phyloP scores from a whole-genome alignment of 2,113 vertebrate genomes.

The Rhinopomastus cyanomelas region DNA sequence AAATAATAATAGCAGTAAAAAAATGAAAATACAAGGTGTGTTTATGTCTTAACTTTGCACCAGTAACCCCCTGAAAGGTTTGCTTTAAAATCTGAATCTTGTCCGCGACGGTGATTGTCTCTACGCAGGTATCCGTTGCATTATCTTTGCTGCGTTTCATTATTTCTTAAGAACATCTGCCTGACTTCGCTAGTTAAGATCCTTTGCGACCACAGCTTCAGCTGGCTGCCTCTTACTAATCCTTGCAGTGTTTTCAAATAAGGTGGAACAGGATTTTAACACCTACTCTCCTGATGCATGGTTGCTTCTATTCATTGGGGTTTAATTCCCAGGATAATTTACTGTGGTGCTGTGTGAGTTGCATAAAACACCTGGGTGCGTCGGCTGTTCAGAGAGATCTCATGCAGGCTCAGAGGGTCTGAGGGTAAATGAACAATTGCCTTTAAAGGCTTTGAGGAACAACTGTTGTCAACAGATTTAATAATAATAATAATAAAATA shows the following conservation, averaged over 20 bases:
- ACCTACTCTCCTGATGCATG: constrained; percentile 15
- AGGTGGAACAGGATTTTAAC: constrained; percentile 17
- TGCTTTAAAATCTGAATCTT: background rate
- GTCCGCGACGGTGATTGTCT: background rate
- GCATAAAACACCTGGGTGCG: background rate
- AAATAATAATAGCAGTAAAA: background rate
- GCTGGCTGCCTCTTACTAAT: background rate
- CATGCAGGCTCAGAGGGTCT: background rate
- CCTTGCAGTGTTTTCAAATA: constrained; percentile 1
- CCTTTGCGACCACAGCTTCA: background rate
- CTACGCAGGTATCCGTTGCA: background rate
- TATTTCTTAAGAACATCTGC: background rate
- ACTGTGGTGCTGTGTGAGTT: background rate
- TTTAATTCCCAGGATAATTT: constrained; percentile 14
- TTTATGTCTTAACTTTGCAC: background rate
- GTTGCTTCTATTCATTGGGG: constrained; percentile 19
- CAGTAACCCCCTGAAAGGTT: background rate
- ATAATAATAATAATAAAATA: too few species aligned
- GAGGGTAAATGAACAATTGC: background rate
- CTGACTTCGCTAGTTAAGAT: background rate
- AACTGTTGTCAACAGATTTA: background rate
- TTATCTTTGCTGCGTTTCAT: background rate
- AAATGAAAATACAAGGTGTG: background rate
- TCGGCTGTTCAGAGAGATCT: background rate
- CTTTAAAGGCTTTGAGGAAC: background rate